phyloP scores from a whole-genome alignment of 2,113 vertebrate genomes.

The Phainopepla nitens region DNA sequence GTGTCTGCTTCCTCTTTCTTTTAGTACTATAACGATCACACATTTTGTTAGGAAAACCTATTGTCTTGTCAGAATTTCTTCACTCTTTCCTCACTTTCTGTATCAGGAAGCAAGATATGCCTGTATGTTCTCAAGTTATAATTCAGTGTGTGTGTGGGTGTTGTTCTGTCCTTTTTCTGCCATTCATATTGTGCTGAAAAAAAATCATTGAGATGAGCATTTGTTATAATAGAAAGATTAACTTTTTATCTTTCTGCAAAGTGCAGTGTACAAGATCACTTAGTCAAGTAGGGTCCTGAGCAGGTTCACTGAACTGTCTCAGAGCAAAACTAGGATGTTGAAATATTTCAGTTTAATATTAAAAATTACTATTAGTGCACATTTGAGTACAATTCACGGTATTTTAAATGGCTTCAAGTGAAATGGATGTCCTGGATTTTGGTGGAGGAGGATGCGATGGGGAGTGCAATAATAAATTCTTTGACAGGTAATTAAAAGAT shows the following conservation, averaged over 20 bases:
- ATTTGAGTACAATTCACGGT: not conserved
- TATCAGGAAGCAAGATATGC: not conserved
- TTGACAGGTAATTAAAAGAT: not conserved
- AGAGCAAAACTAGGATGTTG: not conserved
- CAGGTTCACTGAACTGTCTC: not conserved
- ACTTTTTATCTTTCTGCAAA: not conserved
- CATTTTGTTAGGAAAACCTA: not conserved
- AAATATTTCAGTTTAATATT: not conserved
- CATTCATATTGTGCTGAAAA: not conserved
- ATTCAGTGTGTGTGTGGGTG: not conserved
- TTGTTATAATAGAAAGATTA: not conserved
- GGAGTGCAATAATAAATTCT: not conserved
- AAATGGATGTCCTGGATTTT: not conserved
- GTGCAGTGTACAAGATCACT: not conserved
- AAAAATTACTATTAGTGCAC: not conserved
- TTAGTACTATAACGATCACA: not conserved
- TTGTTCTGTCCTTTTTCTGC: not conserved
- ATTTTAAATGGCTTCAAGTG: not conserved
- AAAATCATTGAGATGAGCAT: not conserved
- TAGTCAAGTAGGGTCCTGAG: not conserved
- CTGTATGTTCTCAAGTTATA: not conserved
- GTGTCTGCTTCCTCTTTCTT: not conserved
- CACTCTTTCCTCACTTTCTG: not conserved
- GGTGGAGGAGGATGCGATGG: fast-evolving
- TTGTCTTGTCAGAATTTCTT: not conserved